Percentiles rank a stretch among this genome's conserved stretches.
phyloP scores from a whole-genome alignment of 2,113 vertebrate genomes.

The Glareola pratincola region DNA sequence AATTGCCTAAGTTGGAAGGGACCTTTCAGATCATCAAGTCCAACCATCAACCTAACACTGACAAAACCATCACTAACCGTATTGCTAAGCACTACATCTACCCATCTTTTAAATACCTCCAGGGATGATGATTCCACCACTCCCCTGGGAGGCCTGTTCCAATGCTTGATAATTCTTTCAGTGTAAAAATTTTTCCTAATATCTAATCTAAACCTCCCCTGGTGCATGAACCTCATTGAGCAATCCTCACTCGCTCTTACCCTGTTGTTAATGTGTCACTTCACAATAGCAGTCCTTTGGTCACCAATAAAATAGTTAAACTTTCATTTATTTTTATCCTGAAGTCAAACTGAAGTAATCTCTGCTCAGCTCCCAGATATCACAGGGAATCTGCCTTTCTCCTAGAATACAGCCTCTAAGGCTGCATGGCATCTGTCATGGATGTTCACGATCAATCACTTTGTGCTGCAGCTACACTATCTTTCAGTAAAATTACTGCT shows the following conservation, averaged over 20 bases:
- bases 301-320: conserved; percentile 17
- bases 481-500: neutral
- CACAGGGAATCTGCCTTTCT: neutral
- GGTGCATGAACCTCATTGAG: neutral
- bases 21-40: neutral
- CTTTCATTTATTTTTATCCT: conserved; percentile 8
- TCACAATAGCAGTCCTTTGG: neutral
- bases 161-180: neutral
- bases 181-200: neutral
- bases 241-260: neutral
- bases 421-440: neutral
- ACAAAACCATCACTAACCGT: neutral
- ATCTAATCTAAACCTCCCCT: neutral
- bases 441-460: neutral
- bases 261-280: conserved; percentile 52
- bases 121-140: neutral
- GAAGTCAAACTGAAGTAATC: neutral
- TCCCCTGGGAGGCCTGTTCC: neutral
- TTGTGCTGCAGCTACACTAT: neutral
- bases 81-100: neutral
- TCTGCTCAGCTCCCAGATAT: neutral
- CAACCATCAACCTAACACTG: neutral
- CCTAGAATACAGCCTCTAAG: neutral
- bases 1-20: neutral
- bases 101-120: neutral